Conservation (phyloP, 64 coral and sea anemone species). For the Pachyseris speciosa region DNA sequence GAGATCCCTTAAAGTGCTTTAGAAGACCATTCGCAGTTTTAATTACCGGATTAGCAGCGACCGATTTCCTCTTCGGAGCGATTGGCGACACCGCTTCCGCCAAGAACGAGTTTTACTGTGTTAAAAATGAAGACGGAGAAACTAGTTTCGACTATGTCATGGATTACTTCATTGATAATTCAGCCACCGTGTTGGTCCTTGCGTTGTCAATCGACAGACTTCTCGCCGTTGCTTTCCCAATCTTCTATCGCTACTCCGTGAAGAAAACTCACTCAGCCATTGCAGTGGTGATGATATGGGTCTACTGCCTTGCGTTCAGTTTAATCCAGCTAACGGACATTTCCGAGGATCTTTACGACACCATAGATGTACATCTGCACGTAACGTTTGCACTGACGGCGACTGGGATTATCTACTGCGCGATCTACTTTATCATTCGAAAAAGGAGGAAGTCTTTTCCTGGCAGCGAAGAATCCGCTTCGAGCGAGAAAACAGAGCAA, state of each 20-base stretch:
- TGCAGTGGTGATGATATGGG: too few species aligned
- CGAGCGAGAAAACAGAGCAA: too few species aligned
- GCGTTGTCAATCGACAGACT: too few species aligned
- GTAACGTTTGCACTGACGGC: not conserved
- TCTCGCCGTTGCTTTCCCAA: too few species aligned
- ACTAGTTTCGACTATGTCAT: not conserved
- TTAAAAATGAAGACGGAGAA: too few species aligned
- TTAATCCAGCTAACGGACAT: not conserved
- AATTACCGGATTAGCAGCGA: conserved; percentile 7
- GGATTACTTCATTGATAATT: not conserved
- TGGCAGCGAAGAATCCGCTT: too few species aligned
- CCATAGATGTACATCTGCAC: conserved; percentile 34
- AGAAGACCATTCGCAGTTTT: conserved; percentile 20
- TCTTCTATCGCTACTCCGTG: too few species aligned
- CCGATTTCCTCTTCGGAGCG: conserved; percentile 14
- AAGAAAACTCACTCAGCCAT: too few species aligned
- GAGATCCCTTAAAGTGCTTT: conserved; percentile 33
- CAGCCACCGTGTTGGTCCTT: too few species aligned
- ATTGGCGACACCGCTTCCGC: conserved; percentile 6
- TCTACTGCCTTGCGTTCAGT: not conserved
- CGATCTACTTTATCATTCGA: not conserved
- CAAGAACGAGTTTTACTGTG: not conserved
- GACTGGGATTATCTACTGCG: not conserved
- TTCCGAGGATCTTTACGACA: not conserved
- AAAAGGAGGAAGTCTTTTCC: too few species aligned